These are phyloP conservation scores for Seladonia tumulorum DNA, from an alignment of 2,888 invertebrate species.

Conservation along the genomic window DNA sequence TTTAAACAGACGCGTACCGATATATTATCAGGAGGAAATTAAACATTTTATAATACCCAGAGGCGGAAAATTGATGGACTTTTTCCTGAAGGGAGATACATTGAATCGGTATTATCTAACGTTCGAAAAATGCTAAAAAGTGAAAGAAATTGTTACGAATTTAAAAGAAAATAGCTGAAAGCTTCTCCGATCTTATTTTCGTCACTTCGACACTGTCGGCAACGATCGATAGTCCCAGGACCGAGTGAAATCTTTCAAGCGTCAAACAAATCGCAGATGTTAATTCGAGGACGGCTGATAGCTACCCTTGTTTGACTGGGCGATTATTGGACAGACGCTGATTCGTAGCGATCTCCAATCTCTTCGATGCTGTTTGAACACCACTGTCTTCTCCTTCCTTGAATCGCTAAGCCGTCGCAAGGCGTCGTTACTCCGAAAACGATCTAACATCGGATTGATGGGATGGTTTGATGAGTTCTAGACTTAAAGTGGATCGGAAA, in stretches of 20 bases:
- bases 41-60: background rate
- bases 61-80: background rate
- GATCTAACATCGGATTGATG: background rate
- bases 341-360: background rate
- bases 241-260: background rate
- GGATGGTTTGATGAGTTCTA: background rate
- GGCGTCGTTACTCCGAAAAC: background rate
- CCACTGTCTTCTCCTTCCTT: background rate
- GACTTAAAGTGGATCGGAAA: background rate
- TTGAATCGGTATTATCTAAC: background rate
- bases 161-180: background rate
- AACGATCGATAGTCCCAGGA: constrained; percentile 28
- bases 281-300: constrained; percentile 35
- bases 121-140: too few relatives aligned
- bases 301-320: constrained; percentile 39
- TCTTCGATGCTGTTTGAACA: constrained; percentile 1
- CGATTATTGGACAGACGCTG: constrained; percentile 12
- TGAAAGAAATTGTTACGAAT: too few relatives aligned
- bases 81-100: background rate
- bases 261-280: constrained; percentile 34
- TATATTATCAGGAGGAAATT: background rate
- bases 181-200: constrained; percentile 43
- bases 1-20: background rate
- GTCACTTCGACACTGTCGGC: background rate
- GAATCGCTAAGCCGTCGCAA: constrained; percentile 14